Conservation (phyloP, 1,140 invertebrate genomes). For the Drosophila subpulchrella region DNA sequence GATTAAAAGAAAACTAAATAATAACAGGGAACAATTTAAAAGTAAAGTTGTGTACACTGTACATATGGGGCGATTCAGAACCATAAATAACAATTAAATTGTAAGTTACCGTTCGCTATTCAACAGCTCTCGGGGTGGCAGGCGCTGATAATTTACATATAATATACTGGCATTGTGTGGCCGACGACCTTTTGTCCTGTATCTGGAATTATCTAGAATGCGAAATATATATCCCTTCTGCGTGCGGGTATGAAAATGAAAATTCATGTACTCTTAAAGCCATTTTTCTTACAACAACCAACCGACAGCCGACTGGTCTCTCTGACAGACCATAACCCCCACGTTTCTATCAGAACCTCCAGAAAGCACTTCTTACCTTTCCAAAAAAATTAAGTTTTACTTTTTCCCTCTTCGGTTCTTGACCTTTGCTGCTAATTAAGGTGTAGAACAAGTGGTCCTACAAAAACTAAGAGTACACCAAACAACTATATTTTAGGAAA, state of each 20-base stretch:
- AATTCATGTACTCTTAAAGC: neutral
- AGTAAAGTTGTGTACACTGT: neutral
- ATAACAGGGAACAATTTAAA: no score
- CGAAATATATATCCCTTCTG: neutral
- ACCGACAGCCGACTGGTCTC: neutral
- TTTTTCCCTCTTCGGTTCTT: neutral
- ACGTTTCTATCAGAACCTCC: no score
- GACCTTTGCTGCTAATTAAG: neutral
- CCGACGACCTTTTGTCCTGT: neutral
- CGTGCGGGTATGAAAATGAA: neutral
- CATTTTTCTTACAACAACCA: neutral
- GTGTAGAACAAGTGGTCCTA: neutral
- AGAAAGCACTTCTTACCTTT: neutral
- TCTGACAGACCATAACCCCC: no score
- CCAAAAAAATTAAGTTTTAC: neutral
- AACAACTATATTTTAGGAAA: no score
- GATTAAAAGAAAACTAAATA: no score
- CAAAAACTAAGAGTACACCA: no score
- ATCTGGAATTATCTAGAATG: neutral
- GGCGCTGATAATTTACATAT: conserved; percentile 5
- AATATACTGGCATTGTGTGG: neutral
- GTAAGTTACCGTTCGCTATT: neutral
- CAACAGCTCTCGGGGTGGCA: neutral
- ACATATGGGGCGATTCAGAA: no score
- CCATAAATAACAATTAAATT: neutral